Evolutionary conservation across 1,140 invertebrate genomes (phyloP).

Genomic region (Eriocheir sinensis): DNA sequence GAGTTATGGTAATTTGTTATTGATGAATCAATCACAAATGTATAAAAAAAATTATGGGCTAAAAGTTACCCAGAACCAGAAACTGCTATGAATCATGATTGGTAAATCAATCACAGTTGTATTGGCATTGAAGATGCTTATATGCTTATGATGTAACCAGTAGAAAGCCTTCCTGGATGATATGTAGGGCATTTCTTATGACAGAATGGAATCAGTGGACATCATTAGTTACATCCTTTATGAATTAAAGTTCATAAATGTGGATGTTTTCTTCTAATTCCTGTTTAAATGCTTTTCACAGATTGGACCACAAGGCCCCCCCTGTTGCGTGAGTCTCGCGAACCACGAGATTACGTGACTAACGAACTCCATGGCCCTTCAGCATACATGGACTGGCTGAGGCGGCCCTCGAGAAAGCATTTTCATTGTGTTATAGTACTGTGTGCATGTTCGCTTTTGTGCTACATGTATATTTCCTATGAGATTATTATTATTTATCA

Average conservation of each 20-base stretch:
- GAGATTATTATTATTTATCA: slow-evolving; percentile 73
- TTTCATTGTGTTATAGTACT: slow-evolving; percentile 76
- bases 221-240: background rate
- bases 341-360: slow-evolving; percentile 46
- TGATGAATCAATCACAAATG: background rate
- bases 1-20: background rate
- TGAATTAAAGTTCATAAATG: background rate
- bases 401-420: slow-evolving; percentile 63
- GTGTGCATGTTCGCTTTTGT: slow-evolving; percentile 77
- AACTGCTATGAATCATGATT: too few species aligned
- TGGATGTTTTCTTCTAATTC: background rate
- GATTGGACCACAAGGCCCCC: slow-evolving; percentile 71
- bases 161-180: too few species aligned
- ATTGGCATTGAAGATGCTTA: too few species aligned
- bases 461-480: slow-evolving; percentile 77
- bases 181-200: background rate
- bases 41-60: background rate
- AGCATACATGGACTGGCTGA: slow-evolving; percentile 46
- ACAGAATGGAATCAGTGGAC: background rate
- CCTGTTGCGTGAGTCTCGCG: slow-evolving; percentile 54
- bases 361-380: slow-evolving; percentile 69
- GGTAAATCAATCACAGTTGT: too few species aligned
- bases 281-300: background rate
- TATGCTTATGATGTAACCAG: too few species aligned
- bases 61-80: too few species aligned